These are phyloP conservation scores for Drosophila formosana DNA, from an alignment of 2,888 invertebrate genomes.

Conservation along the genomic window DNA sequence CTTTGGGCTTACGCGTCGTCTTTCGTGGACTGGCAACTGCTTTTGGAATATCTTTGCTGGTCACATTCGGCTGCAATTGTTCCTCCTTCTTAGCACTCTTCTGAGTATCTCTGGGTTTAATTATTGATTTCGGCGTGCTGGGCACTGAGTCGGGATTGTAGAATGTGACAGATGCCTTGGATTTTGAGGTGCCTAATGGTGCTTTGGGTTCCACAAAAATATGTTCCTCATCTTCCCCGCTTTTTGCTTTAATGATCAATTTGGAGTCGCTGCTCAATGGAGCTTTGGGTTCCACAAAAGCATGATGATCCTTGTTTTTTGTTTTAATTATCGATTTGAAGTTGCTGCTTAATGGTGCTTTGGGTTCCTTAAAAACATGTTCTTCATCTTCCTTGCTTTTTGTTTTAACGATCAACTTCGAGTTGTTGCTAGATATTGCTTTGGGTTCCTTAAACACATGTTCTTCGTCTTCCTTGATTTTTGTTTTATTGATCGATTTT, in stretches of 20 bases:
- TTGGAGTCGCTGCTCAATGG: too few species aligned
- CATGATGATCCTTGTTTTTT: background rate
- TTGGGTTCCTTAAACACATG: background rate
- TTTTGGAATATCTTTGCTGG: background rate
- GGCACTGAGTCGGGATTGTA: background rate
- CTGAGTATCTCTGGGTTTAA: background rate
- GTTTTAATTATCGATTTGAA: background rate
- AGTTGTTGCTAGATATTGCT: background rate
- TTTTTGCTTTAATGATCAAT: background rate
- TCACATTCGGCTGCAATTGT: background rate
- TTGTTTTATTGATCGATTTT: background rate
- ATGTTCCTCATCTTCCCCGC: background rate
- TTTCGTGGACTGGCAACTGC: background rate
- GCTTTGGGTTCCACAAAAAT: background rate
- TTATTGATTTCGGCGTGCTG: background rate
- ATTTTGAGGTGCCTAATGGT: background rate
- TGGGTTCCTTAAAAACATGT: background rate
- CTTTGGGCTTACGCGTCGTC: background rate
- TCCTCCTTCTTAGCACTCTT: background rate
- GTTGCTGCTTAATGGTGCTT: too few species aligned
- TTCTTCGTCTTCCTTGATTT: background rate
- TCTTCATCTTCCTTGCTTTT: background rate
- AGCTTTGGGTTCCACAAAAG: too few species aligned
- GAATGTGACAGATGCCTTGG: slow-evolving; percentile 4
- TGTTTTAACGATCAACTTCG: background rate